Evolutionary conservation across 1,140 invertebrate genomes (phyloP).

Genomic region (Papilio polyxenes): DNA sequence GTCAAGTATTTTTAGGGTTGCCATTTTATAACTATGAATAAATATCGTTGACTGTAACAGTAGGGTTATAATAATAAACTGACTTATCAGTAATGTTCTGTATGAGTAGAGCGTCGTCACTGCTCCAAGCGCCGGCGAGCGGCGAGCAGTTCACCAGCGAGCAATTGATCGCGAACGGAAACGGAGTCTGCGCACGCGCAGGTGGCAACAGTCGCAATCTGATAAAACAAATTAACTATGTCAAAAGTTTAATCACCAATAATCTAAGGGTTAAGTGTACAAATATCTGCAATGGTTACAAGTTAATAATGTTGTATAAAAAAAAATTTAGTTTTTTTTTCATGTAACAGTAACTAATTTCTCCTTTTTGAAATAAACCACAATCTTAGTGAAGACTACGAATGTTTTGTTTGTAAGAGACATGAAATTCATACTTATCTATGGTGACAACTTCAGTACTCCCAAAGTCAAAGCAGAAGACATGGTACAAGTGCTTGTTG

Average conservation of each 20-base stretch:
- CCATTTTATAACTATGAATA: not conserved
- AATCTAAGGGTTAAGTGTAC: no score
- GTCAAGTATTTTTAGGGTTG: no score
- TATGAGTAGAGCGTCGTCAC: constrained; percentile 68
- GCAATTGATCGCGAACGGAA: constrained; percentile 74
- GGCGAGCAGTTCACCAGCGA: constrained; percentile 74
- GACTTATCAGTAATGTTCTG: constrained; percentile 76
- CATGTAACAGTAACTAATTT: no score
- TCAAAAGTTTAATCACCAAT: no score
- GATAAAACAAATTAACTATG: not conserved
- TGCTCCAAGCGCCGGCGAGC: constrained; percentile 67
- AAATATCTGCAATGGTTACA: no score
- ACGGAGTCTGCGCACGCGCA: constrained; percentile 52
- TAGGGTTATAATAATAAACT: constrained; percentile 42
- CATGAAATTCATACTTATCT: constrained; percentile 60
- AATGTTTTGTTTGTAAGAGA: not conserved
- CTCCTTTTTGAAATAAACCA: no score
- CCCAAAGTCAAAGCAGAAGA: constrained; percentile 72
- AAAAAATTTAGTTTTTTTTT: no score
- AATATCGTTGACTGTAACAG: not conserved
- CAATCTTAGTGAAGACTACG: no score
- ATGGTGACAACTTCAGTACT: constrained; percentile 61
- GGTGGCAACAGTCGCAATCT: constrained; percentile 61
- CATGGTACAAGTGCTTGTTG: constrained; percentile 53
- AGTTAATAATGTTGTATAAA: no score